Evolutionary conservation across 2,797 vertebrate species (phyloP).

Genomic region (Tauraco hartlaubi): DNA sequence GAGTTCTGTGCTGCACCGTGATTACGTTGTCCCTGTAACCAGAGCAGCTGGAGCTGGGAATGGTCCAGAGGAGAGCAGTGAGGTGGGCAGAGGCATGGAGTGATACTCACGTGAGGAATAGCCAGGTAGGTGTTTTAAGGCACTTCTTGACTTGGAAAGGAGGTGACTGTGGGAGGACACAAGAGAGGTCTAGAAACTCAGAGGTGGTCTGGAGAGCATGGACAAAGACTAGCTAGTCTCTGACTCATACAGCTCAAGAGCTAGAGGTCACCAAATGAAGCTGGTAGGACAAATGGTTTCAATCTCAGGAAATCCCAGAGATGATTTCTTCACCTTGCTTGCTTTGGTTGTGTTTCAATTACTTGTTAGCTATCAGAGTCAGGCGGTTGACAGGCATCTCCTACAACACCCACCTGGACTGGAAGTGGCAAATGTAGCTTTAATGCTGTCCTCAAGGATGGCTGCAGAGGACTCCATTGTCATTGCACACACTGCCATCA

Average conservation of each 20-base stretch:
- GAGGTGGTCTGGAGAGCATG: neutral
- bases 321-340: neutral
- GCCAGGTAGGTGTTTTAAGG: neutral
- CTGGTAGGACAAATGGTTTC: neutral
- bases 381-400: neutral
- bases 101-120: fast-evolving
- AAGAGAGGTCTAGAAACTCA: neutral
- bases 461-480: neutral
- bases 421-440: neutral
- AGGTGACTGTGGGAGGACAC: neutral
- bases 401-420: neutral
- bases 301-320: neutral
- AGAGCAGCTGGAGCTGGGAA: neutral
- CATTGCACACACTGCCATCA: neutral
- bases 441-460: neutral
- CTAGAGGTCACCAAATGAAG: neutral
- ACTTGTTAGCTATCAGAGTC: neutral
- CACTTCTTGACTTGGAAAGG: neutral
- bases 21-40: fast-evolving
- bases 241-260: neutral
- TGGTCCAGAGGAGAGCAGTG: neutral
- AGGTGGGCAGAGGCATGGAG: neutral
- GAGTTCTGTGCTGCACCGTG: neutral
- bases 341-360: neutral
- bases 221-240: neutral